Percentiles rank a stretch among this genome's conserved stretches.
Evolutionary conservation across 2,888 invertebrate genomes (phyloP).

Genomic region (Esperia sulphurella): DNA sequence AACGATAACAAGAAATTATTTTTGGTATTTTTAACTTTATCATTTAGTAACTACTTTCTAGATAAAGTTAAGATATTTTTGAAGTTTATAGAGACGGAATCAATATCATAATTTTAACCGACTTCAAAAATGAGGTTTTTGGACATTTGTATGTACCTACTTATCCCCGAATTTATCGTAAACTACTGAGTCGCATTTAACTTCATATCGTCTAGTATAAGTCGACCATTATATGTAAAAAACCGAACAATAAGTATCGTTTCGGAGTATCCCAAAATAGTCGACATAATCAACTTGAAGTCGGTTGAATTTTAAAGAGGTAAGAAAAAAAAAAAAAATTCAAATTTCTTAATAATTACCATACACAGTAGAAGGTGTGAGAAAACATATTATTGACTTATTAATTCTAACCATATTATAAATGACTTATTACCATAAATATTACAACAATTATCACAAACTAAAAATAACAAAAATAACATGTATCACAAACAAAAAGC

Average conservation of each 20-base stretch:
- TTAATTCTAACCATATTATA: conserved; percentile 18
- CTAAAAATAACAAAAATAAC: conserved; percentile 22
- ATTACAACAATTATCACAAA: conserved; percentile 23
- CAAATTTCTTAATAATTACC: conserved; percentile 5
- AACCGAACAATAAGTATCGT: too few species aligned
- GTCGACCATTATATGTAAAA: too few species aligned
- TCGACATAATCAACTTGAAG: too few species aligned
- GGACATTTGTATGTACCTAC: too few species aligned
- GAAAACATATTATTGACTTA: conserved; percentile 22
- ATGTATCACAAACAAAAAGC: conserved; percentile 43
- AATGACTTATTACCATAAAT: conserved; percentile 20
- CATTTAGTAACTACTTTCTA: neutral
- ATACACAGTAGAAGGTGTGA: conserved; percentile 3
- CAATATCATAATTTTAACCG: conserved; percentile 17
- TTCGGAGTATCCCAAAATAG: too few species aligned
- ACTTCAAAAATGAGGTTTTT: too few species aligned
- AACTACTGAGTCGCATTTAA: too few species aligned
- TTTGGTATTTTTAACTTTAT: neutral
- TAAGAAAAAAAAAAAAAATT: neutral
- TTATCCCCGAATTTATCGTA: too few species aligned
- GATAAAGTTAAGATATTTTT: conserved; percentile 1
- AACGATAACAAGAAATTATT: too few species aligned
- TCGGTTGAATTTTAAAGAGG: too few species aligned
- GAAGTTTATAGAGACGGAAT: conserved; percentile 25
- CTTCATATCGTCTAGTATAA: too few species aligned